Evolutionary conservation across 2,113 vertebrate species (phyloP).

Genomic region (Toxotes chatareus): DNA sequence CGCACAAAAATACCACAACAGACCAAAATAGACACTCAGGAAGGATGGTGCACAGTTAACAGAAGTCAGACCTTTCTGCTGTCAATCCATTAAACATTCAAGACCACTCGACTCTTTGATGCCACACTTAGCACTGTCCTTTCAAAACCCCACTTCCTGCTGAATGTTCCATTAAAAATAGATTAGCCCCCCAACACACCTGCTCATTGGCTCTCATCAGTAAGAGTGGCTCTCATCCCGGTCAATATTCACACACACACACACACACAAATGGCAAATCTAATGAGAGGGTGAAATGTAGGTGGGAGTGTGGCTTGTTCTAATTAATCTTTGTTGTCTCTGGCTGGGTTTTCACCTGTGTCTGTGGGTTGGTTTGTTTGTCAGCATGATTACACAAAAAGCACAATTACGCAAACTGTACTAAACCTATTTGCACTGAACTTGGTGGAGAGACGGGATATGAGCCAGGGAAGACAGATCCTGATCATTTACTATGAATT

Average conservation of each 20-base stretch:
- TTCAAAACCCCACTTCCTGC: conserved; percentile 62
- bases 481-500: no score
- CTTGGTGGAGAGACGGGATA: no score
- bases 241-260: conserved; percentile 34
- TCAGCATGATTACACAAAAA: no score
- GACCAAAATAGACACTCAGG: background rate
- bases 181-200: conserved; percentile 55
- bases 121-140: conserved; percentile 59
- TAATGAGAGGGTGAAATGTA: conserved; percentile 25
- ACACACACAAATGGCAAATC: conserved; percentile 10
- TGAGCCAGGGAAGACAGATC: no score
- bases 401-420: no score
- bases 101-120: conserved; percentile 30
- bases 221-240: conserved; percentile 28
- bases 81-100: conserved; percentile 39
- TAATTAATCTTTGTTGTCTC: background rate
- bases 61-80: background rate
- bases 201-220: conserved; percentile 48
- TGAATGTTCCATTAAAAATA: conserved; percentile 70
- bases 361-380: no score
- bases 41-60: background rate
- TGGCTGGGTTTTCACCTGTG: no score
- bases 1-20: conserved; percentile 8
- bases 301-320: background rate
- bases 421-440: no score